Evolutionary conservation across 2,888 invertebrate genomes (phyloP).

Genomic region (Rotaria magnacalcarata): DNA sequence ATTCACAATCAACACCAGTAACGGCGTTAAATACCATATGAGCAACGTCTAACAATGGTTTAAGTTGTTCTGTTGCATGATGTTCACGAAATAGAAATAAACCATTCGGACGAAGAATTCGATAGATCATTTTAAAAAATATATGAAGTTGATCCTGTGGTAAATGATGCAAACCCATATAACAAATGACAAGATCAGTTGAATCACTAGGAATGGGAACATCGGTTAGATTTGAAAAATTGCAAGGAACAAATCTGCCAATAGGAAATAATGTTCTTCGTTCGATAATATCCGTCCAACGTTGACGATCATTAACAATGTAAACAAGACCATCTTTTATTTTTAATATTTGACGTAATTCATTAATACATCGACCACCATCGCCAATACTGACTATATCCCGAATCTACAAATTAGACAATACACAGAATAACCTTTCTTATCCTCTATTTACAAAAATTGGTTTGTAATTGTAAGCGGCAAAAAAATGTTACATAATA

Average conservation of each 20-base stretch:
- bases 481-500: too few relatives aligned
- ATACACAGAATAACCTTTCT: too few relatives aligned
- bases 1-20: constrained; percentile 21
- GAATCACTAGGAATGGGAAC: constrained; percentile 28
- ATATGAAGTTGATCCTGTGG: constrained; percentile 10
- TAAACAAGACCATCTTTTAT: neutral
- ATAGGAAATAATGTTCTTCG: neutral
- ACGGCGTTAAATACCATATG: constrained; percentile 21
- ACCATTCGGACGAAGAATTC: constrained; percentile 32
- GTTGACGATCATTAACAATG: neutral
- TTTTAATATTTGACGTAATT: constrained; percentile 4
- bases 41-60: constrained; percentile 30
- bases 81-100: constrained; percentile 34
- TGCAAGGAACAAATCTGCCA: neutral
- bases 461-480: too few relatives aligned
- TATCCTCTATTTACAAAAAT: too few relatives aligned
- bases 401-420: neutral
- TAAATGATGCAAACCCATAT: constrained; percentile 37
- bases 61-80: neutral
- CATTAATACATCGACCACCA: constrained; percentile 19
- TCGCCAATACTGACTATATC: constrained; percentile 21
- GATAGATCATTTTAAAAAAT: constrained; percentile 11
- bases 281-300: neutral
- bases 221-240: neutral
- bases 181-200: constrained; percentile 13